Evolutionary conservation across 2,113 vertebrate species (phyloP), one percentile per base, ranked within the genome.

Genomic region (Callopanchax toddi): DNA sequence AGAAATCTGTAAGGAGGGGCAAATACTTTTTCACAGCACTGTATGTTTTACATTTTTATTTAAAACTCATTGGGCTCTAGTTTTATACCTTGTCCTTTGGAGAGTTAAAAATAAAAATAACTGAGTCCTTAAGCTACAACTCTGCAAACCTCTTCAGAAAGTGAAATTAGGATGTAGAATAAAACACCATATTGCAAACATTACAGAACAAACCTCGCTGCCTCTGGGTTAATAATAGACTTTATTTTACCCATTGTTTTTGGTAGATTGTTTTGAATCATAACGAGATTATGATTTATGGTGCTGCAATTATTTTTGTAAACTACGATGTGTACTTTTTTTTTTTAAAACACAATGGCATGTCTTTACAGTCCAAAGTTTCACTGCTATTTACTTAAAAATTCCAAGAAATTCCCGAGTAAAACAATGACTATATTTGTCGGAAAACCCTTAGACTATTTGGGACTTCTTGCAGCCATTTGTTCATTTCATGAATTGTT

Each of bases 251-350:
- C 34, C 18, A 67, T 26, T 73, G 46, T 63, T 44, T 43, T 29
- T 34, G 17, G 77, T 76, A 60, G 25, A 51, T 74, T 71, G 23
- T 78, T 75, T 76, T 82, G 44, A 57, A 75, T 86, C 73, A 74
- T 84, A 87, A 85, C 45, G 42, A 86, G 67, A 83, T 83, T 89
- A 88, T 90, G 68, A 90, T 91, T 91, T 89, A 75, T 77, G 86
- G 85, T 87, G 79, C 90, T 89, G 85, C 75, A 86, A 81, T 87
- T 91, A 91, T 91, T 92, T 93, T 92, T 92, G 68, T 93, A 91
- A 90, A 49, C 70, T 73, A 63, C 70, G 79, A 50, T 54, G 56
- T 85, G 53, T 46, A 76, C 39, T 58, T 69, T 78, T 65, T 54
- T 60, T 43, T 60, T 40, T n/a, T 72, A 23, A 32, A 49, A 67